Percentiles rank a stretch among this genome's conserved stretches.
Conservation (phyloP, 2,888 invertebrate genomes). For the Nymphalis urticae region DNA sequence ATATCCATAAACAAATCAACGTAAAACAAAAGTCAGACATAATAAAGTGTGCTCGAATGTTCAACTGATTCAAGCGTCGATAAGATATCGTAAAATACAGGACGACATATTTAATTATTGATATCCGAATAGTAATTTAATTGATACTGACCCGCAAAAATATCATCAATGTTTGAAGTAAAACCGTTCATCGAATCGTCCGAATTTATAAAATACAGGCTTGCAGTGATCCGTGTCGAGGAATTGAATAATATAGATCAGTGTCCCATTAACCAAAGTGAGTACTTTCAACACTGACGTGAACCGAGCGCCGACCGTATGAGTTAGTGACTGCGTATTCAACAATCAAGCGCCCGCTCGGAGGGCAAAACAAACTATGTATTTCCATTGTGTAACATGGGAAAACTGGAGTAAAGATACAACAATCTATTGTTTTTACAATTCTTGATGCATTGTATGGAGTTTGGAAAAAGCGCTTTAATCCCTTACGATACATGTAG, state of each 20-base stretch:
- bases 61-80: slow-evolving; percentile 54
- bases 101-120: slow-evolving; percentile 27
- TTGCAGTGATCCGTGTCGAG: slow-evolving; percentile 17
- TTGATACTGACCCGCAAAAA: slow-evolving; percentile 57
- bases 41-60: slow-evolving; percentile 54
- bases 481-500: neutral
- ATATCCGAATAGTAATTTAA: slow-evolving; percentile 16
- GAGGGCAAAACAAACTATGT: slow-evolving; percentile 65
- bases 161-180: slow-evolving; percentile 54
- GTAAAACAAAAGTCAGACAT: slow-evolving; percentile 25
- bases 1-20: slow-evolving; percentile 47
- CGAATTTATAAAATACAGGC: slow-evolving; percentile 26
- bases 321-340: slow-evolving; percentile 62
- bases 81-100: slow-evolving; percentile 57
- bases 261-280: slow-evolving; percentile 23
- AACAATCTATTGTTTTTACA: slow-evolving; percentile 50
- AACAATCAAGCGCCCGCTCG: slow-evolving; percentile 53
- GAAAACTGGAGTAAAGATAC: slow-evolving; percentile 67
- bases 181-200: slow-evolving; percentile 63
- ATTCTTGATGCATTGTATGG: slow-evolving; percentile 34
- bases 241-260: slow-evolving; percentile 36
- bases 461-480: slow-evolving; percentile 15
- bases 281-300: slow-evolving; percentile 54
- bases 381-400: slow-evolving; percentile 72
- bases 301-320: slow-evolving; percentile 58